phyloP scores from a whole-genome alignment of 2,888 invertebrate species.

The Standfussiana lucernea region DNA sequence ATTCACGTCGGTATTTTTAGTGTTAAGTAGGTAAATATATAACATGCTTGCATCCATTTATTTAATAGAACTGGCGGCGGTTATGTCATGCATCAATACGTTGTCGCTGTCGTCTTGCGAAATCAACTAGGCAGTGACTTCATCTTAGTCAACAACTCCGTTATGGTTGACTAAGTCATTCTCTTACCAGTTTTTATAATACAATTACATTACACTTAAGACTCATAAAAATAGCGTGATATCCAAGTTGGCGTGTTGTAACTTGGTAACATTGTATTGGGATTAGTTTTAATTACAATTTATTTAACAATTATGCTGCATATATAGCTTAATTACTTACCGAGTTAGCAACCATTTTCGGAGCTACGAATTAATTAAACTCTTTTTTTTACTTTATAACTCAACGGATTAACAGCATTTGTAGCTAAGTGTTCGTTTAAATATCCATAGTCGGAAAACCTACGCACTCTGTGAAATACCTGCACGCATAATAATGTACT shows the following conservation, averaged over 20 bases:
- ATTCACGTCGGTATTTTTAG: constrained; percentile 57
- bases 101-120: constrained; percentile 71
- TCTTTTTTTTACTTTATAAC: not conserved
- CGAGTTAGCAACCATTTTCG: constrained; percentile 42
- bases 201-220: constrained; percentile 24
- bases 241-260: constrained; percentile 70
- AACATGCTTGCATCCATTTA: constrained; percentile 72
- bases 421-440: constrained; percentile 17
- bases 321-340: constrained; percentile 67
- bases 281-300: constrained; percentile 73
- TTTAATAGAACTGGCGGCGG: constrained; percentile 64
- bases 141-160: constrained; percentile 65
- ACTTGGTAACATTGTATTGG: constrained; percentile 69
- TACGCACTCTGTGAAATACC: constrained; percentile 43
- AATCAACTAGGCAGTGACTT: constrained; percentile 76
- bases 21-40: constrained; percentile 60
- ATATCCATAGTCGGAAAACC: constrained; percentile 31
- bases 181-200: constrained; percentile 47
- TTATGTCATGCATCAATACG: constrained; percentile 75
- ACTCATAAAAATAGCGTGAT: constrained; percentile 69
- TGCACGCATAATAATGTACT: constrained; percentile 51
- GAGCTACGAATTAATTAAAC: constrained; percentile 31
- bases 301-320: constrained; percentile 61
- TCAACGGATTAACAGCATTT: constrained; percentile 16
- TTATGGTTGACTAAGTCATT: constrained; percentile 55